Evolutionary conservation across 2,888 invertebrate species (phyloP), one percentile per base, ranked within the genome.

Genomic region (Alsophila aescularia): DNA sequence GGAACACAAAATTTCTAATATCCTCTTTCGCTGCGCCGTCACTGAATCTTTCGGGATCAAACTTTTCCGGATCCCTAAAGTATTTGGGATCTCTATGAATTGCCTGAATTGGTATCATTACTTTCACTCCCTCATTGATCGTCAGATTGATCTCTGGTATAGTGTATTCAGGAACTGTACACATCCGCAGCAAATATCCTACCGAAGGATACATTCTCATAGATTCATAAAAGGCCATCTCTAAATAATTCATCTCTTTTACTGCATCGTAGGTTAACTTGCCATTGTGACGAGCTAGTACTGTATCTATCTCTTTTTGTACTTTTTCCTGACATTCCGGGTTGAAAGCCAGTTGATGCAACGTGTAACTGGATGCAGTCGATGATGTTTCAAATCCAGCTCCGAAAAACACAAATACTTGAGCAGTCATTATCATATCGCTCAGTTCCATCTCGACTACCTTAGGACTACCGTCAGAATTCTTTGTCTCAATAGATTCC

Each of bases 351-450:
- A 93, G 69, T 59, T 88, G 83, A 62, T 92, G 92, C n/a, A 91
- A 72, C 2, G 87, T 81, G 41, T 83, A 91, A 75, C 91, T 90
- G 0, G 92, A 85, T 3, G 90, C 83, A 0, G 89, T 87, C 0
- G 92, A 92, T 0, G 92, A 92, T 2, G 92, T 92, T 69, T 92
- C 92, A 62, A 90, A 92, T 6, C 93, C 93, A 50, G 92, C 93
- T 13, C 84, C 90, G 39, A 91, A 90, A 62, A 90, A 90, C 4
- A 88, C 82, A 65, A 91, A 90, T 0, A 84, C 83, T 76, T 90
- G 90, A 2, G 90, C 87, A 9, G 80, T 80, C 72, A 90, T 73
- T 43, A 89, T 58, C 39, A 76, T 51, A 41, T 87, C 85, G 52
- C 74, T 81, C 50, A 89, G 58, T 71, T 87, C 85, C 42, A 86